Evolutionary conservation across 1,140 invertebrate species (phyloP), one percentile per base, ranked within the genome.

Genomic region (Littorina saxatilis): DNA sequence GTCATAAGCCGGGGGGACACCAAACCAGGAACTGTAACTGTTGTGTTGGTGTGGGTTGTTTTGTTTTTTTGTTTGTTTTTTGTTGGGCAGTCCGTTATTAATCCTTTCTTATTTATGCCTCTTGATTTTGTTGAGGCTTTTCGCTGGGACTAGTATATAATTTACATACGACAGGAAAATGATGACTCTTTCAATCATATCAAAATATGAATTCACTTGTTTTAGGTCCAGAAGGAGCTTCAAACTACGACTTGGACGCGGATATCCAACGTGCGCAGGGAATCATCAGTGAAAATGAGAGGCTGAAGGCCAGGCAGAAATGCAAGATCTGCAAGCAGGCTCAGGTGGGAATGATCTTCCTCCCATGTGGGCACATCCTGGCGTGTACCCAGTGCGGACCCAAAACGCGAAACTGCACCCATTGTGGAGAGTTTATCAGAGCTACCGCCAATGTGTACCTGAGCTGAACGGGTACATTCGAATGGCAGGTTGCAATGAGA

Each of bases 321-420:
- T 84, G 83, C 55, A 37, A 39, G 1, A 29, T 81, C 23, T 84
- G 83, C 35, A n/a, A 75, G 0, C 35, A n/a, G 1, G 40, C 39
- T 39, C 35, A 17, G 11, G 76, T 84, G 13, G 68, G 75, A 17
- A 74, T 80, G 43, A 77, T 84, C 52, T 84, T 47, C 40, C 55
- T 84, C 5, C 83, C 83, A 20, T 84, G 83, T 50, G 79, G 80
- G 11, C 83, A 84, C 72, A 76, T 84, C 37, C 61, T 81, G 0
- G 76, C 75, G 11, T 84, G 83, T 29, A 40, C 70, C 3, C n/a
- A 73, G 5, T 84, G 83, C 52, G 83, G 68, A 29, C 55, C 40
- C 9, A 27, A 9, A 20, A 70, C 66, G 17, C 27, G 58, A 17
- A 72, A 61, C 29, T 84, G 83, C 61, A 27, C 47, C 2, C 11